Evolutionary conservation across 2,113 vertebrate species (phyloP).

Genomic region (Phyllostomus discolor): DNA sequence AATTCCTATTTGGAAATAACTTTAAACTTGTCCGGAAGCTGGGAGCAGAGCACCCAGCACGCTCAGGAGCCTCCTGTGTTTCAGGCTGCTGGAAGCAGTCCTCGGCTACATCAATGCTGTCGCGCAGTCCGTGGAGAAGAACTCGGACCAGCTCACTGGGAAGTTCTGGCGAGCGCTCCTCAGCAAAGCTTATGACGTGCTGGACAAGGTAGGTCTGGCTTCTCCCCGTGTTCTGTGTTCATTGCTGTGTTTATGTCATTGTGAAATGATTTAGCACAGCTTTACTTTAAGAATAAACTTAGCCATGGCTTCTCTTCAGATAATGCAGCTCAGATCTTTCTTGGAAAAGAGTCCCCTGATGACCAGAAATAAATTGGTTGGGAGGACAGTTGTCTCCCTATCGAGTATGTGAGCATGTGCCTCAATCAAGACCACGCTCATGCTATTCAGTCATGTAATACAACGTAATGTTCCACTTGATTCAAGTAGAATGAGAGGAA

Average conservation of each 20-base stretch:
- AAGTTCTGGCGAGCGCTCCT: conserved; percentile 97
- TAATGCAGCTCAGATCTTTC: neutral
- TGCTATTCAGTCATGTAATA: neutral
- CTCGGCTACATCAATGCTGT: conserved; percentile 89
- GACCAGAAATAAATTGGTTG: neutral
- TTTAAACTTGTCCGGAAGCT: neutral
- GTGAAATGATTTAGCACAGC: neutral
- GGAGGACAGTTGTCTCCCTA: neutral
- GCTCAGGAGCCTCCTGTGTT: conserved; percentile 15
- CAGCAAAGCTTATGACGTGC: conserved; percentile 90
- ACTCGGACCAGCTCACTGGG: conserved; percentile 86
- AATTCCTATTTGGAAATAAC: neutral
- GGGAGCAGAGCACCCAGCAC: too few relatives aligned
- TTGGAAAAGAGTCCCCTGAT: neutral
- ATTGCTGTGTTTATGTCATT: neutral
- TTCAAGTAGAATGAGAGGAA: neutral
- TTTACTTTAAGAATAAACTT: neutral
- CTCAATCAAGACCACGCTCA: neutral
- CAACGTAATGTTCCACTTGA: neutral
- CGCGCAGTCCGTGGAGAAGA: conserved; percentile 89
- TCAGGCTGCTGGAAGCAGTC: conserved; percentile 90
- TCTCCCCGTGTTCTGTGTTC: neutral
- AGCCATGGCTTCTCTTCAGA: neutral
- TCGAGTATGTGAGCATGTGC: neutral
- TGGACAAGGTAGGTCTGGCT: conserved; percentile 89